Evolutionary conservation across 2,888 invertebrate genomes (phyloP), one percentile per base, ranked within the genome.

Genomic region (Meta bourneti): DNA sequence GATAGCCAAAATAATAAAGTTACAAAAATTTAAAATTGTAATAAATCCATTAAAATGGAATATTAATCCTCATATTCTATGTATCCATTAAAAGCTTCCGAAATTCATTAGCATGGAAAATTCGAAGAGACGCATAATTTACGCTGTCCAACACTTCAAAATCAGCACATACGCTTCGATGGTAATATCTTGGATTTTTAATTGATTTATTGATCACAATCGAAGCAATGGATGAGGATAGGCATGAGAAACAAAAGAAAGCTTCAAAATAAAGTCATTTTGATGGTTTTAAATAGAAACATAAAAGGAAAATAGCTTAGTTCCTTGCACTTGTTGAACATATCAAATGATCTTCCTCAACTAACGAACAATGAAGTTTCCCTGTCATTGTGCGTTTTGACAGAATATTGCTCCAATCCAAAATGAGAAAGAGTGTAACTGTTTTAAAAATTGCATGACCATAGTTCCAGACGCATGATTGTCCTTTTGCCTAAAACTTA

Each of bases 331-430:
- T 19, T 78, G 78, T 52, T 19, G 19, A 6, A 52, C 6, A 16
- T n/a, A 52, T 7, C 51, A 52, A 51, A n/a, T 9, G 52, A 52
- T 78, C 20, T 34, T 78, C 49, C 52, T 52, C 78, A 16, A 52
- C 52, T 19, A 16, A n/a, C 13, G 52, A 52, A 78, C 52, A 52
- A 51, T 78, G 52, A n/a, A 48, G 78, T 8, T 78, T 52, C 52
- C 52, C 13, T 52, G 20, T 52, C 7, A 78, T 78, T 52, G 78
- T 78, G 8, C n/a, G 5, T 9, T 78, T 51, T 78, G 78, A 78
- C 78, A 78, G 51, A 78, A 52, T 52, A n/a, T 51, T 78, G 78
- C 61, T 61, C 11, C 61, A 61, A 61, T 61, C 61, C 11, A 11
- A 11, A 11, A 4, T 6, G 9, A 16, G 16, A 61, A 61, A 16